Conservation (phyloP, 2,113 vertebrate species). For the Ariopsis seemanni region DNA sequence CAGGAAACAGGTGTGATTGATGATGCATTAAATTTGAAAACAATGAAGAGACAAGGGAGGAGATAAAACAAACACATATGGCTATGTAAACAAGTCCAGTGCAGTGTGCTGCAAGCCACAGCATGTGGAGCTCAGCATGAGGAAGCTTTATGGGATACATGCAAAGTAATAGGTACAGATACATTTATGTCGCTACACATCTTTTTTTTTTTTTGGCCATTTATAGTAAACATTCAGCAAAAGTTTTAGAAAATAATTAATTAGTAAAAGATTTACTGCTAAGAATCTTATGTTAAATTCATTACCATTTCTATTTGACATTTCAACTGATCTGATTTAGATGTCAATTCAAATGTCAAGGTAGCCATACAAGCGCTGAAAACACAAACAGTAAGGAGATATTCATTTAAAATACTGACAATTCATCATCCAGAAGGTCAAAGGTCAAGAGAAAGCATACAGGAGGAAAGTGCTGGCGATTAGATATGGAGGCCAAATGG, state of each 20-base stretch:
- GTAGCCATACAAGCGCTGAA: neutral
- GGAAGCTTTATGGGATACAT: too few species aligned
- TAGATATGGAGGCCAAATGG: conserved; percentile 47
- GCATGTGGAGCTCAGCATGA: too few species aligned
- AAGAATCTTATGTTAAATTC: neutral
- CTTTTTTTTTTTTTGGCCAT: too few species aligned
- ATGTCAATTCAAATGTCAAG: neutral
- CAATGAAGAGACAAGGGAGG: too few species aligned
- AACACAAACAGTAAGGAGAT: neutral
- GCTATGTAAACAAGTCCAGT: too few species aligned
- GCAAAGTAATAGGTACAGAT: too few species aligned
- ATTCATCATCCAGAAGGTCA: conserved; percentile 23
- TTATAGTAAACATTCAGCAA: neutral
- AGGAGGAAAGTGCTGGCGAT: conserved; percentile 57
- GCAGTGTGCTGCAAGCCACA: too few species aligned
- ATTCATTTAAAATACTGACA: neutral
- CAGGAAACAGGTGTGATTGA: too few species aligned
- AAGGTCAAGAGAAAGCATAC: conserved; percentile 48
- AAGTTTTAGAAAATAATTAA: neutral
- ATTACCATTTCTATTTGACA: neutral
- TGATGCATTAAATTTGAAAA: too few species aligned
- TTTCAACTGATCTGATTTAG: neutral
- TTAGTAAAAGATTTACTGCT: neutral
- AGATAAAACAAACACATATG: too few species aligned
- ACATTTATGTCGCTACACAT: too few species aligned